phyloP scores from a whole-genome alignment of 1,140 invertebrate species.

The Megathymus violae region DNA sequence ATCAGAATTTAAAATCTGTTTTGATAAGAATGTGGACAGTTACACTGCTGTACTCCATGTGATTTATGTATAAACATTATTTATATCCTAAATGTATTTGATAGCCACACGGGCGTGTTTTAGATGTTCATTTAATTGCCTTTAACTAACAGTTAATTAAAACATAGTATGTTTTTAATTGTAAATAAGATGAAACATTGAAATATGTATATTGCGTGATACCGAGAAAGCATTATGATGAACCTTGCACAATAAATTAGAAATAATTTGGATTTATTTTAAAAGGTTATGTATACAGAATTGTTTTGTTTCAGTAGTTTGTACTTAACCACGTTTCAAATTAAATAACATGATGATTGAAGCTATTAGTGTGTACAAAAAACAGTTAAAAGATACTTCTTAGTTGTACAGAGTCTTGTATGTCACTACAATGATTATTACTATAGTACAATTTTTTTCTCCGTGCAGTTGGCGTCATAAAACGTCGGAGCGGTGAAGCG shows the following conservation, averaged over 20 bases:
- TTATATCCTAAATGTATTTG: constrained; percentile 54
- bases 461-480: too few species aligned
- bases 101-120: constrained; percentile 48
- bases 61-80: constrained; percentile 57
- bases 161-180: constrained; percentile 20
- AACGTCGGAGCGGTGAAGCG: too few species aligned
- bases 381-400: neutral
- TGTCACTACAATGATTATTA: neutral
- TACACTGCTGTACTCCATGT: constrained; percentile 52
- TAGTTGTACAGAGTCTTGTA: neutral
- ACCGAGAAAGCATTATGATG: neutral
- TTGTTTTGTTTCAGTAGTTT: constrained; percentile 19
- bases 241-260: constrained; percentile 28
- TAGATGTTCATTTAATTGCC: constrained; percentile 43
- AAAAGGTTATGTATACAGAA: constrained; percentile 9
- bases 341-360: constrained; percentile 3
- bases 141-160: constrained; percentile 16
- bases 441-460: neutral
- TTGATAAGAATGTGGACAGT: neutral
- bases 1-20: too few species aligned
- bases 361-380: neutral
- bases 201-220: constrained; percentile 21
- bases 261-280: constrained; percentile 11
- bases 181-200: constrained; percentile 44
- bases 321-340: constrained; percentile 26